phyloP scores from a whole-genome alignment of 2,797 vertebrate genomes.

The Arremon aurantiirostris region DNA sequence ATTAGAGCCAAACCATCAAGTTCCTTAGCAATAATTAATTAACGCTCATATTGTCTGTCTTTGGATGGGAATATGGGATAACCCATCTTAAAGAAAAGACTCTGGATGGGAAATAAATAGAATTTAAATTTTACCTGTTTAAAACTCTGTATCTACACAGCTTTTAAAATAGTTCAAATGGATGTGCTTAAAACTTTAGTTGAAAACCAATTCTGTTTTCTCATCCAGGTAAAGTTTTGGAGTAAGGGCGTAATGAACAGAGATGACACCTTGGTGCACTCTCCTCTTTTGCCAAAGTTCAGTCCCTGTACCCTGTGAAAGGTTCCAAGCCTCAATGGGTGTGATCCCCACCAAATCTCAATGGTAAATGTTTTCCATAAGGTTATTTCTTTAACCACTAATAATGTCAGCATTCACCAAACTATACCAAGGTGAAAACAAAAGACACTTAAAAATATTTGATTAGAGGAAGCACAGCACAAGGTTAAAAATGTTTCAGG shows the following conservation, averaged over 20 bases:
- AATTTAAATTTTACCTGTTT: neutral
- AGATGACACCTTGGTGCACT: neutral
- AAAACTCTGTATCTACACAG: neutral
- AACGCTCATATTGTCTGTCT: neutral
- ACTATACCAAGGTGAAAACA: neutral
- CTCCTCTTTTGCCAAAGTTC: neutral
- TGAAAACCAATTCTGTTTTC: neutral
- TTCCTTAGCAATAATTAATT: neutral
- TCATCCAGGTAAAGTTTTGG: neutral
- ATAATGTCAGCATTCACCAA: neutral
- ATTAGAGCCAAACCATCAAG: neutral
- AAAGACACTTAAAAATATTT: neutral
- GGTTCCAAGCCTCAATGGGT: neutral
- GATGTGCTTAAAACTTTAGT: neutral
- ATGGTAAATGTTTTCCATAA: neutral
- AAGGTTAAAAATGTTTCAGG: neutral
- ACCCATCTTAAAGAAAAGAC: neutral
- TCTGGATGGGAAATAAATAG: neutral
- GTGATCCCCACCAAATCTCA: neutral
- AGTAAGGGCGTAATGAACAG: neutral
- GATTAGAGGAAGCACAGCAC: neutral
- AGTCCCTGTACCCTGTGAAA: neutral
- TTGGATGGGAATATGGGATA: neutral
- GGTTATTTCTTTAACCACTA: neutral
- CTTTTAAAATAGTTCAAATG: neutral